phyloP scores from a whole-genome alignment of 2,888 invertebrate species.

The Cyclophora punctaria region DNA sequence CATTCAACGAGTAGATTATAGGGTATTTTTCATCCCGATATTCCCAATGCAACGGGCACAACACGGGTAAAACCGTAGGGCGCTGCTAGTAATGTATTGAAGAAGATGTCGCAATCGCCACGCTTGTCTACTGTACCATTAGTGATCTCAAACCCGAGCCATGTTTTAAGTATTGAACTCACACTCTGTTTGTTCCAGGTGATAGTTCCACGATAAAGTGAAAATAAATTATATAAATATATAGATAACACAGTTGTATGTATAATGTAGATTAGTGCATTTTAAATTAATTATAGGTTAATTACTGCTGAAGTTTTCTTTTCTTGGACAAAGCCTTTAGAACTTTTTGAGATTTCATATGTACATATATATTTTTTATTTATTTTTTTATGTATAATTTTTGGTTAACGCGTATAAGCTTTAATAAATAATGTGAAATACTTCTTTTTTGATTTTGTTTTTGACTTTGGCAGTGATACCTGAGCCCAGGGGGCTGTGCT shows the following conservation, averaged over 20 bases:
- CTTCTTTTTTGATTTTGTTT: slow-evolving; percentile 12
- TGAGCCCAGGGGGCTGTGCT: slow-evolving; percentile 23
- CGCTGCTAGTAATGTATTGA: too few species aligned
- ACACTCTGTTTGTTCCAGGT: slow-evolving; percentile 20
- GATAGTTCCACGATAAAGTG: slow-evolving; percentile 40
- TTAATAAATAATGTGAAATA: too few species aligned
- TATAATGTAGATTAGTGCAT: slow-evolving; percentile 44
- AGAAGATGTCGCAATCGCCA: too few species aligned
- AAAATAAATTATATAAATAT: slow-evolving; percentile 19
- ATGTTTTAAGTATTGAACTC: background rate
- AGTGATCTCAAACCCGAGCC: slow-evolving; percentile 6
- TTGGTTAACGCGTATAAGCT: too few species aligned
- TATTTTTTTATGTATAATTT: slow-evolving; percentile 1
- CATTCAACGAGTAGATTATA: too few species aligned
- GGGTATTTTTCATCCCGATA: too few species aligned
- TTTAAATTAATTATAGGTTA: slow-evolving; percentile 28
- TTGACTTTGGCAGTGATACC: slow-evolving; percentile 20
- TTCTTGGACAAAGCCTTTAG: background rate
- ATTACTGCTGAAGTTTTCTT: slow-evolving; percentile 34
- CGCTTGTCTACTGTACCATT: too few species aligned
- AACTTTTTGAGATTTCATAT: too few species aligned
- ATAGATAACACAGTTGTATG: slow-evolving; percentile 48
- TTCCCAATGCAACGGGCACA: too few species aligned
- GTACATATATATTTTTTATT: slow-evolving; percentile 1
- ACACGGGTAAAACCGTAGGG: too few species aligned